Evolutionary conservation across 2,888 invertebrate species (phyloP).

Genomic region (Neelides folsomi): DNA sequence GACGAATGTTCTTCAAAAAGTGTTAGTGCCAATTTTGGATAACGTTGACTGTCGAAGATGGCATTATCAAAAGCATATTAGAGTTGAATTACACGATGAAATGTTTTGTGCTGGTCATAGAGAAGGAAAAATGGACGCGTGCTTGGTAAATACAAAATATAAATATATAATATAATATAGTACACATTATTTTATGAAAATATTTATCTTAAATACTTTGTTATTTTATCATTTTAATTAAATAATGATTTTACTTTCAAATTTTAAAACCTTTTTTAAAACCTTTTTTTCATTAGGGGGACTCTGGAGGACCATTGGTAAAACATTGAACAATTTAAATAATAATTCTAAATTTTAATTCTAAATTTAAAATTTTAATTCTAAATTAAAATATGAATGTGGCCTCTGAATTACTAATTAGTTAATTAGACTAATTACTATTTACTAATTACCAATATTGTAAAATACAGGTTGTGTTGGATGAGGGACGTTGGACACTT

Average conservation of each 20-base stretch:
- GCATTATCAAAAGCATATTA: constrained; percentile 68
- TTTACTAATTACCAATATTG: too few species aligned
- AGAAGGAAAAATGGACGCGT: constrained; percentile 68
- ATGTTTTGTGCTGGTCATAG: constrained; percentile 78
- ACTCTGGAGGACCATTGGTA: constrained; percentile 59
- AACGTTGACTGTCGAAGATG: constrained; percentile 61
- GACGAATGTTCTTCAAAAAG: constrained; percentile 64
- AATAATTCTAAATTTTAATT: background rate
- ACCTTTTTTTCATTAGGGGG: constrained; percentile 46
- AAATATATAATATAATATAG: background rate
- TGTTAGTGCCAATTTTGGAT: constrained; percentile 67
- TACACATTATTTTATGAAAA: background rate
- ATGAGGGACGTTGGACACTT: constrained; percentile 56
- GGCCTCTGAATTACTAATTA: too few species aligned
- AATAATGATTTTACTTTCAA: background rate
- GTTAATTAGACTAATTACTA: too few species aligned
- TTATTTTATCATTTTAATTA: constrained; percentile 3
- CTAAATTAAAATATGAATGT: too few species aligned
- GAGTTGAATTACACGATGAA: constrained; percentile 51
- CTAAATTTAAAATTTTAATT: too few species aligned
- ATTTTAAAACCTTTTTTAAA: too few species aligned
- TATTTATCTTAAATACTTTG: background rate
- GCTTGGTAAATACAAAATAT: constrained; percentile 43
- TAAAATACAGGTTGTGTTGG: constrained; percentile 46
- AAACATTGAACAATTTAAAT: background rate